These are phyloP conservation scores for Catalaphyllia jardinei DNA, from an alignment of 64 coral and sea anemone species.

Conservation along the genomic window DNA sequence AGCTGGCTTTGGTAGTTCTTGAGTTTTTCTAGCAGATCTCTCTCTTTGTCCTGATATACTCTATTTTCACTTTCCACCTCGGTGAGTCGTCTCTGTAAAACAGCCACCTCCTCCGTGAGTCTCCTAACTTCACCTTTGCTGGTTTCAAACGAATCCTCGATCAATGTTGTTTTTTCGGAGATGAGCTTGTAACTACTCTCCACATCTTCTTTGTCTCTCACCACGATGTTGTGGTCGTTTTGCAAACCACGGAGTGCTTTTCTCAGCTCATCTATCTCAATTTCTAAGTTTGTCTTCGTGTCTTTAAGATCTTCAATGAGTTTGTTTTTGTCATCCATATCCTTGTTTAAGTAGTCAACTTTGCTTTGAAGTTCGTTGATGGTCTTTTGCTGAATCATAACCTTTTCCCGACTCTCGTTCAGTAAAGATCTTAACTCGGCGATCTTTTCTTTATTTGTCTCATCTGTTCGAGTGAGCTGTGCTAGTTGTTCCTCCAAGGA, in stretches of 20 bases:
- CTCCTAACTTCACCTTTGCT: constrained; percentile 65
- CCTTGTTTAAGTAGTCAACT: constrained; percentile 59
- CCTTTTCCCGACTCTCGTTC: constrained; percentile 64
- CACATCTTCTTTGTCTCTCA: constrained; percentile 57
- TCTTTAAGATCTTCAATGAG: constrained; percentile 72
- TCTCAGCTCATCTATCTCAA: constrained; percentile 69
- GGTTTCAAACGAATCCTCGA: constrained; percentile 67
- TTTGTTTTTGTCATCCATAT: constrained; percentile 64
- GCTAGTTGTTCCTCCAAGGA: constrained; percentile 77
- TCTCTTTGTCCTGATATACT: constrained; percentile 69
- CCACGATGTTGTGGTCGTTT: constrained; percentile 62
- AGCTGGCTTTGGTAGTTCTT: constrained; percentile 67
- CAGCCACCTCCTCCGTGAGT: constrained; percentile 65
- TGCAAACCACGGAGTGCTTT: constrained; percentile 69
- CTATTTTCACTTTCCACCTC: constrained; percentile 74
- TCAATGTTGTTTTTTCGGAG: constrained; percentile 63
- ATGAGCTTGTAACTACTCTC: constrained; percentile 75
- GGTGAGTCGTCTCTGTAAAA: constrained; percentile 68
- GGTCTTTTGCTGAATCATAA: constrained; percentile 59
- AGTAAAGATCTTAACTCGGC: constrained; percentile 66
- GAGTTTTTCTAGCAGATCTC: constrained; percentile 53
- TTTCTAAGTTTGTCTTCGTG: constrained; percentile 53
- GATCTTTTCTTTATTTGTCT: constrained; percentile 73
- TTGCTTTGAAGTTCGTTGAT: constrained; percentile 73
- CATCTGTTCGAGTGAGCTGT: constrained; percentile 36